phyloP scores from a whole-genome alignment of 2,113 vertebrate species.

The Calypte anna region DNA sequence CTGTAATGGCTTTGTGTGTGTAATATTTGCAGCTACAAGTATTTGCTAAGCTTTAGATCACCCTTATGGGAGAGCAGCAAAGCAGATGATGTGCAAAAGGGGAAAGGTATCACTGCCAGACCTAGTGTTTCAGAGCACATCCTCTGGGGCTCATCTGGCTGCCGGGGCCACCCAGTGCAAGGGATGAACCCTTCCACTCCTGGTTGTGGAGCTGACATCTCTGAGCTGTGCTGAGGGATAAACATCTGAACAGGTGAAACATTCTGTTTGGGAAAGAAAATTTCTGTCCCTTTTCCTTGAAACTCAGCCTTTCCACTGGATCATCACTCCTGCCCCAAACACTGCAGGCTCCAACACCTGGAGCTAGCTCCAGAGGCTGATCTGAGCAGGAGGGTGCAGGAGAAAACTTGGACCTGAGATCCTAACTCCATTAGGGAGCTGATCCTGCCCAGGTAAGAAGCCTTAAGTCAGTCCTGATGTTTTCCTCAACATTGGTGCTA shows the following conservation, averaged over 20 bases:
- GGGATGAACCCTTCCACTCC: not conserved
- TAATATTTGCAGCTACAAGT: not conserved
- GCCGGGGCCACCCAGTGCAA: not conserved
- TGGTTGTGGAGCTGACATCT: not conserved
- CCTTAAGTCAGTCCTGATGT: not conserved
- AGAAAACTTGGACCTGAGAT: not conserved
- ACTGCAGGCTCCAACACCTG: not conserved
- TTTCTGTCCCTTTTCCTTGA: not conserved
- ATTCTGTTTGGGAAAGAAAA: not conserved
- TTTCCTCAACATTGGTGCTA: not conserved
- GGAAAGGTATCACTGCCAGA: not conserved
- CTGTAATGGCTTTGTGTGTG: fast-evolving
- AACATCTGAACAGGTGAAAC: not conserved
- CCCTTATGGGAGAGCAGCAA: not conserved
- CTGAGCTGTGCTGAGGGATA: not conserved
- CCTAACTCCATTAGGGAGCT: not conserved
- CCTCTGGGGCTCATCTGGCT: not conserved
- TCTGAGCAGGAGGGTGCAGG: not conserved
- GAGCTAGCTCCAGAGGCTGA: not conserved
- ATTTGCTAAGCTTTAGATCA: not conserved
- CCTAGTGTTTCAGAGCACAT: not conserved
- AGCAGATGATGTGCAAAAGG: not conserved
- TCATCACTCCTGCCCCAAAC: not conserved
- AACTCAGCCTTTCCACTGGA: not conserved
- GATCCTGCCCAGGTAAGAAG: not conserved